Evolutionary conservation across 2,888 invertebrate genomes (phyloP).

Genomic region (Spisula solida): DNA sequence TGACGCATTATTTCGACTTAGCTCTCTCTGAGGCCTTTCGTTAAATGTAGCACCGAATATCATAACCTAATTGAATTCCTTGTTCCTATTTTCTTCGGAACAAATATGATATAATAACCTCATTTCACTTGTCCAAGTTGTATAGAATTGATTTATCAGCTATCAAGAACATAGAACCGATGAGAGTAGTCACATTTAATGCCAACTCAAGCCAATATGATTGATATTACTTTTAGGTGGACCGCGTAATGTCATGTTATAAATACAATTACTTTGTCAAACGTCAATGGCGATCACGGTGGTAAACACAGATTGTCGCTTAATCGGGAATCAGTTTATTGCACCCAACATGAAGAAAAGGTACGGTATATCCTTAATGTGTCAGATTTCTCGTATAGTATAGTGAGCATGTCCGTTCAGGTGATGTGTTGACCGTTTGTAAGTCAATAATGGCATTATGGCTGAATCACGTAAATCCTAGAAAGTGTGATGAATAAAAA

Average conservation of each 20-base stretch:
- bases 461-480: too few species aligned
- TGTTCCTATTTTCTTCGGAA: too few species aligned
- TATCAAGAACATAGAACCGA: not conserved
- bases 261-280: not conserved
- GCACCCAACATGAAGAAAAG: not conserved
- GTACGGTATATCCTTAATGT: not conserved
- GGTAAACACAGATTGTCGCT: not conserved
- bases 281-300: not conserved
- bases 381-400: not conserved
- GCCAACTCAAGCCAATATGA: not conserved
- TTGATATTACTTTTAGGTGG: not conserved
- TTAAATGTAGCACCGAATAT: too few species aligned
- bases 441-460: too few species aligned
- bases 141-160: not conserved
- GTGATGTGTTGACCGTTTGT: too few species aligned
- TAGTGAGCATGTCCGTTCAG: not conserved
- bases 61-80: too few species aligned
- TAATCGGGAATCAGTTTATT: not conserved
- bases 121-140: not conserved
- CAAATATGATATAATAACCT: too few species aligned
- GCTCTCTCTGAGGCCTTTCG: too few species aligned
- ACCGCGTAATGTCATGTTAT: not conserved
- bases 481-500: too few species aligned
- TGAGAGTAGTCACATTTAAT: not conserved
- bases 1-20: too few species aligned